Conservation (phyloP, 2,888 invertebrate species). For the Nephrotoma flavescens region DNA sequence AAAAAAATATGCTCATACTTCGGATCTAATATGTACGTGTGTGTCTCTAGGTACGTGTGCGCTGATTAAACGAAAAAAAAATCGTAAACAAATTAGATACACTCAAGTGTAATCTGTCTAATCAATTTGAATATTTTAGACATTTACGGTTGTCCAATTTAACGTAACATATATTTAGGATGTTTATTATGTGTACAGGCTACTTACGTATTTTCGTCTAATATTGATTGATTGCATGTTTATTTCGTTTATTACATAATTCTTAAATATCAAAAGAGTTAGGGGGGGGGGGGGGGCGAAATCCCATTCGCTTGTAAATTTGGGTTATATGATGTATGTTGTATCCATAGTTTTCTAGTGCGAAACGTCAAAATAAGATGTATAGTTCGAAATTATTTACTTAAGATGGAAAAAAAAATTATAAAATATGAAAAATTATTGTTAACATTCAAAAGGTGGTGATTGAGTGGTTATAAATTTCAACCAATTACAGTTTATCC, state of each 20-base stretch:
- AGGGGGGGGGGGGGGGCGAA: no score
- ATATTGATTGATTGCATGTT: not conserved
- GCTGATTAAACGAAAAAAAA: not conserved
- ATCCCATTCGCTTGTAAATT: no score
- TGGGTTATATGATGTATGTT: no score
- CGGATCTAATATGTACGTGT: not conserved
- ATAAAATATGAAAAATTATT: no score
- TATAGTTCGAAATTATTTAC: no score
- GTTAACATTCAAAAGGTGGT: no score
- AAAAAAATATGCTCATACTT: not conserved
- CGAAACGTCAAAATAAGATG: no score
- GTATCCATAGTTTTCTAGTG: no score
- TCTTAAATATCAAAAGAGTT: not conserved
- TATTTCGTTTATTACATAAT: not conserved
- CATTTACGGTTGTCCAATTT: not conserved
- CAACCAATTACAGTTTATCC: no score
- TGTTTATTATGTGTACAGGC: not conserved
- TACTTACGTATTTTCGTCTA: not conserved
- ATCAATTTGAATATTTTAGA: not conserved
- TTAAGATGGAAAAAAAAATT: no score
- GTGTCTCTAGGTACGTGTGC: not conserved
- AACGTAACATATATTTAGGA: not conserved
- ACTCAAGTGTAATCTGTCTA: not conserved
- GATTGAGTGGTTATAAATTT: no score
- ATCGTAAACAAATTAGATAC: not conserved